Evolutionary conservation across 2,113 vertebrate genomes (phyloP).

Genomic region (Megaleporinus macrocephalus): DNA sequence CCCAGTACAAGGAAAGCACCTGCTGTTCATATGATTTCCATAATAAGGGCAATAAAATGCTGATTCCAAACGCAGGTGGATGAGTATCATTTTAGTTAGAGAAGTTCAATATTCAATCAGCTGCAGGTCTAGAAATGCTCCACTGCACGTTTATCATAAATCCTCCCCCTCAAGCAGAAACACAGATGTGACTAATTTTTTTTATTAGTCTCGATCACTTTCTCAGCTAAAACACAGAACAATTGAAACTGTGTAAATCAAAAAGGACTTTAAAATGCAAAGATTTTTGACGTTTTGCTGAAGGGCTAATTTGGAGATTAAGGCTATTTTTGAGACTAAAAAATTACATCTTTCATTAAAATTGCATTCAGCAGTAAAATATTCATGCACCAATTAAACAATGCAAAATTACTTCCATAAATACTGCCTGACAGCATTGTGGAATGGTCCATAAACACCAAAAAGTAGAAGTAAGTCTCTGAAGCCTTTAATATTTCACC

Average conservation of each 20-base stretch:
- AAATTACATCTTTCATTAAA: slow-evolving; percentile 45
- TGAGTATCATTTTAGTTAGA: not conserved
- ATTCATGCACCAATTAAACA: slow-evolving; percentile 62
- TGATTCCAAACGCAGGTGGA: slow-evolving; percentile 2
- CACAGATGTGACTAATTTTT: slow-evolving; percentile 31
- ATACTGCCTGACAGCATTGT: slow-evolving; percentile 48
- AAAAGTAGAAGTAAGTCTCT: slow-evolving; percentile 32
- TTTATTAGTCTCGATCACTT: slow-evolving; percentile 17
- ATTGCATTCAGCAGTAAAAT: slow-evolving; percentile 53
- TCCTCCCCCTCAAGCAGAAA: not conserved
- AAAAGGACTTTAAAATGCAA: slow-evolving; percentile 27
- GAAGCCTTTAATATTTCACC: slow-evolving; percentile 41
- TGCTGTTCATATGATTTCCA: slow-evolving; percentile 5
- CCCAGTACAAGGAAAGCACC: not conserved
- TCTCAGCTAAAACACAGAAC: slow-evolving; percentile 27
- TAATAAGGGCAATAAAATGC: slow-evolving; percentile 9
- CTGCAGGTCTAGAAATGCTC: slow-evolving; percentile 4
- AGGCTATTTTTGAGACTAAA: slow-evolving; percentile 44
- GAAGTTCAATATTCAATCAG: not conserved
- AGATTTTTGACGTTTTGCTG: slow-evolving; percentile 16
- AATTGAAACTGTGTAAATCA: slow-evolving; percentile 37
- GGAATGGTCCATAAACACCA: slow-evolving; percentile 26
- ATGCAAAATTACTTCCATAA: slow-evolving; percentile 60
- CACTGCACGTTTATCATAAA: not conserved
- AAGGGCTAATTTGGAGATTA: slow-evolving; percentile 41